Percentiles rank a stretch among this genome's conserved stretches.
These are phyloP conservation scores for Enteromius thamalakanensis DNA, from an alignment of 2,797 vertebrate species.

Conservation along the genomic window DNA sequence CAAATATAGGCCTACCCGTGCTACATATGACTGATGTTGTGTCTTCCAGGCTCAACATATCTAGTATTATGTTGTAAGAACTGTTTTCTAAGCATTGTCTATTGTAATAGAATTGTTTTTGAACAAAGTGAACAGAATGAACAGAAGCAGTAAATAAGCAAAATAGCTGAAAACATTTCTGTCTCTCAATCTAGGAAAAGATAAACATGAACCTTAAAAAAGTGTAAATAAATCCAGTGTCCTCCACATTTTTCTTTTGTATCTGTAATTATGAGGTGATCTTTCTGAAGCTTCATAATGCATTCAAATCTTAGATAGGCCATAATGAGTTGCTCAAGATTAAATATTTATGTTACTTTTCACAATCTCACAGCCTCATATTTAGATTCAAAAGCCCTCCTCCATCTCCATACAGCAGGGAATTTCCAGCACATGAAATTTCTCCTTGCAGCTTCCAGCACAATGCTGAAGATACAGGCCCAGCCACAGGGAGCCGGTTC, in stretches of 20 bases:
- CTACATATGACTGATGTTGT: no score
- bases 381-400: slow-evolving; percentile 20
- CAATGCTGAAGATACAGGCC: slow-evolving; percentile 34
- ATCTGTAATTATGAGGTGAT: slow-evolving; percentile 17
- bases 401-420: slow-evolving; percentile 20
- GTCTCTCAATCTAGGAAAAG: not conserved
- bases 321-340: slow-evolving; percentile 35
- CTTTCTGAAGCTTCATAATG: slow-evolving; percentile 12
- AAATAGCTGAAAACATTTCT: not conserved
- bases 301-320: not conserved
- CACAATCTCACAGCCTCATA: slow-evolving; percentile 35
- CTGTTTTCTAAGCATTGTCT: not conserved
- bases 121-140: no score
- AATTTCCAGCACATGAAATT: slow-evolving; percentile 40
- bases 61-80: not conserved
- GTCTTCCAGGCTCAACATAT: no score
- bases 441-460: slow-evolving; percentile 38
- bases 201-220: not conserved
- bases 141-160: not conserved
- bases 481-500: not conserved
- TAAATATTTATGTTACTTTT: slow-evolving; percentile 44
- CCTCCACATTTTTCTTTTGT: not conserved
- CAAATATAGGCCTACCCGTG: no score
- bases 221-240: not conserved
- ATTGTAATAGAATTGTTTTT: not conserved